A percentile compares a stretch with the other conserved stretches of the same genome.
These are phyloP conservation scores for Drepanosiphum platanoidis DNA, from an alignment of 2,888 invertebrate genomes.

Conservation along the genomic window DNA sequence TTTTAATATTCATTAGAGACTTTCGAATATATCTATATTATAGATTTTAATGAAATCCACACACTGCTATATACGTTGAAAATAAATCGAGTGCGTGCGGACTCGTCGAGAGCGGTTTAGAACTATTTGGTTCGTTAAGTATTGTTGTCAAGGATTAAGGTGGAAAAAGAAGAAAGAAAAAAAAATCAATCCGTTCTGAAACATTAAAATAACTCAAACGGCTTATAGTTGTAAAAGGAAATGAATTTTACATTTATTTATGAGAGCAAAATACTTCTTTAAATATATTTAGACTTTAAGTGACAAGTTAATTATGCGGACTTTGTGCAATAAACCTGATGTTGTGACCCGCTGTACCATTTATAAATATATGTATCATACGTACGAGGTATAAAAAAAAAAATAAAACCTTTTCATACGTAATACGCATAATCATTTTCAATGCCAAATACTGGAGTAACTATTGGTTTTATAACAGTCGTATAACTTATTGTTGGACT, in stretches of 20 bases:
- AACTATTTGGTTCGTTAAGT: background rate
- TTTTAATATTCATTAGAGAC: background rate
- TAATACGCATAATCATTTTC: background rate
- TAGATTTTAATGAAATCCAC: background rate
- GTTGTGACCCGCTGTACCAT: background rate
- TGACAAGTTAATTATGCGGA: conserved; percentile 14
- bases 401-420: conserved; percentile 19
- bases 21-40: background rate
- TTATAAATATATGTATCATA: background rate
- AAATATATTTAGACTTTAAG: conserved; percentile 14
- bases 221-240: background rate
- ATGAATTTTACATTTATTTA: conserved; percentile 15
- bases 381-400: background rate
- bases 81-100: background rate
- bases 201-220: background rate
- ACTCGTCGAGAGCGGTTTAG: background rate
- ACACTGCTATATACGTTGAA: background rate
- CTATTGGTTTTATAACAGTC: background rate
- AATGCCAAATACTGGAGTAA: conserved; percentile 32
- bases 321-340: conserved; percentile 16
- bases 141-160: background rate
- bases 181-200: conserved; percentile 4
- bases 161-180: background rate
- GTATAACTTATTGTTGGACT: background rate
- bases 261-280: background rate